These are phyloP conservation scores for Drosophila pallidifrons DNA, from an alignment of 1,140 invertebrate genomes.

Conservation along the genomic window DNA sequence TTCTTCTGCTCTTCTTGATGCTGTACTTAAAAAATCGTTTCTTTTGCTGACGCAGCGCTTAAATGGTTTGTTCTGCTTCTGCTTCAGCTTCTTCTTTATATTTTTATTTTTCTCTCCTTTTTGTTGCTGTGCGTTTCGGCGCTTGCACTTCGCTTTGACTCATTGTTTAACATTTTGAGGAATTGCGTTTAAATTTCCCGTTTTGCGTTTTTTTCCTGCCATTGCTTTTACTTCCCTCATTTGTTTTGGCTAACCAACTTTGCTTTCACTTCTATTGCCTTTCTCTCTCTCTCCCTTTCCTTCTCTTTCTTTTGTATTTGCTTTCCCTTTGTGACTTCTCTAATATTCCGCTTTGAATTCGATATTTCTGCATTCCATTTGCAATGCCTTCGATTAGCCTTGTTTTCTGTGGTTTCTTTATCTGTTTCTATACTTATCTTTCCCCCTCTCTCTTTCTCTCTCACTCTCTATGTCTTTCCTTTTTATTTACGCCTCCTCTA, in stretches of 20 bases:
- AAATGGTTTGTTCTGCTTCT: constrained; percentile 35
- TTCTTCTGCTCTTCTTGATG: constrained; percentile 21
- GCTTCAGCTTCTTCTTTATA: neutral
- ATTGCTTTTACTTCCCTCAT: constrained; percentile 9
- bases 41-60: constrained; percentile 65
- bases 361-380: constrained; percentile 1
- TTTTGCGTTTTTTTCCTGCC: constrained; percentile 11
- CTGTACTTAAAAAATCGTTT: constrained; percentile 72
- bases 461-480: neutral
- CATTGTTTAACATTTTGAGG: constrained; percentile 31
- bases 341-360: neutral
- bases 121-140: neutral
- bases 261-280: neutral
- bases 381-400: constrained; percentile 27
- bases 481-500: neutral
- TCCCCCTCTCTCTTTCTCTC: neutral
- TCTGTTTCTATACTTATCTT: too few relatives aligned
- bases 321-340: too few relatives aligned
- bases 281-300: neutral
- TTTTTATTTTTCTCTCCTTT: constrained; percentile 31
- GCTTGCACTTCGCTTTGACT: constrained; percentile 7
- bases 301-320: too few relatives aligned
- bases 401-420: constrained; percentile 7
- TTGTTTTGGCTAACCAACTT: constrained; percentile 12
- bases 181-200: constrained; percentile 34